Evolutionary conservation across 2,888 invertebrate species (phyloP), one percentile per base, ranked within the genome.

Genomic region (Ischnura elegans): DNA sequence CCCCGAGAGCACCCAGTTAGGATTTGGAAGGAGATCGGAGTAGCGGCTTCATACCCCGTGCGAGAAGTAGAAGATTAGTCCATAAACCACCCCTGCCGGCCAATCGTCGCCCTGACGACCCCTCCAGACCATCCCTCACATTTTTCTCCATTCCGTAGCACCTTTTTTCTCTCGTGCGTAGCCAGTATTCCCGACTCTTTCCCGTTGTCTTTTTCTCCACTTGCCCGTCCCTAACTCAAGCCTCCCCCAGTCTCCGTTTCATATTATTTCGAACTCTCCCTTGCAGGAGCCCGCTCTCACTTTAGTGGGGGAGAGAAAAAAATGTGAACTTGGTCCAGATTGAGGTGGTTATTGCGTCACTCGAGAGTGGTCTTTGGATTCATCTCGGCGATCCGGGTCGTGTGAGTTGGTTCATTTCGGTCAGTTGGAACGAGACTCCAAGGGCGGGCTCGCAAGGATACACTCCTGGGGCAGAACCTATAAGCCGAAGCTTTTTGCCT

Each of bases 51-150:
- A 43, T 90, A 55, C 90, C 90, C 76, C 25, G 61, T 61, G 90
- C 90, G 90, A 90, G 36, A 87, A 87, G 87, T 87, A 87, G 87
- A 51, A 90, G 90, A 90, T 90, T 90, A 90, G 90, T 90, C 90
- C 61, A 90, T 90, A 90, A 90, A 90, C 90, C 90, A 66, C 43
- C 90, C 43, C 90, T 45, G 90, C 90, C 43, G 42, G 90, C 51
- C 8, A 47, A 5, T 13, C 4, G 19, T 1, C 51, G 16, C 4
- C 51, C 8, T 51, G 16, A 51, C 76, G 36, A 10, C 76, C 76
- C 76, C 36, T 76, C 76, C 76, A 76, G 13, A 76, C 76, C 29
- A 76, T 36, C 76, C 76, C 76, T 76, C 76, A 36, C 76, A 76
- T 76, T 76, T 76, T 76, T 76, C 76, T 76, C 76, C 76, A 76